Percentiles rank a stretch among this genome's conserved stretches.
Evolutionary conservation across 2,888 invertebrate genomes (phyloP).

Genomic region (Tipula unca): DNA sequence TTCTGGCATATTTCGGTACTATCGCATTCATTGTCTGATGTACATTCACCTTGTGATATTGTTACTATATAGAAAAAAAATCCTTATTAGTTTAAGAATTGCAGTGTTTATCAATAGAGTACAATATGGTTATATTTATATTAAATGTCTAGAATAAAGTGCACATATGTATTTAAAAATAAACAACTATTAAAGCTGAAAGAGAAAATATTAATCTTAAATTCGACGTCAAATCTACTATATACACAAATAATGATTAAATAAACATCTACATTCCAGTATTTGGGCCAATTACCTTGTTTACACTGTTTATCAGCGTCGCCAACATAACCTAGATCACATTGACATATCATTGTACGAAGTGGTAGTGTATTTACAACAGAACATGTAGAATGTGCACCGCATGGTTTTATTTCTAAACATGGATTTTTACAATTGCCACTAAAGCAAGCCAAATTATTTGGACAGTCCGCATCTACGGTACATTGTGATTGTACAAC

Average conservation of each 20-base stretch:
- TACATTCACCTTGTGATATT: slow-evolving; percentile 52
- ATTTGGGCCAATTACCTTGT: slow-evolving; percentile 50
- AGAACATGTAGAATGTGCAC: slow-evolving; percentile 68
- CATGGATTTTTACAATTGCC: slow-evolving; percentile 77
- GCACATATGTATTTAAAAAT: not conserved
- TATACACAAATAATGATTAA: not conserved
- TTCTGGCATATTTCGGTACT: slow-evolving; percentile 62
- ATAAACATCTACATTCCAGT: not conserved
- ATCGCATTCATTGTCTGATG: slow-evolving; percentile 61
- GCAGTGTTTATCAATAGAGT: not conserved
- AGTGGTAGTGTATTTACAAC: slow-evolving; percentile 80
- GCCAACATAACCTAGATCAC: slow-evolving; percentile 71
- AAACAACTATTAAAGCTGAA: not conserved
- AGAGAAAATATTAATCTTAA: not conserved
- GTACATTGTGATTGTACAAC: slow-evolving; percentile 51
- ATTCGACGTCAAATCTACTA: not conserved
- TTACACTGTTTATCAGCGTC: slow-evolving; percentile 79
- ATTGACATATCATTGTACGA: slow-evolving; percentile 81
- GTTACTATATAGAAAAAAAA: slow-evolving; percentile 21
- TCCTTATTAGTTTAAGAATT: not conserved
- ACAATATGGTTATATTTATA: not conserved
- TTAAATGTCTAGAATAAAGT: slow-evolving; percentile 8
- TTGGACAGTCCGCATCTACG: slow-evolving; percentile 77
- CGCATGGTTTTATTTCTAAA: slow-evolving; percentile 66
- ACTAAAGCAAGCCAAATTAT: slow-evolving; percentile 72